These are phyloP conservation scores for Ceramica pisi DNA, from an alignment of 2,888 invertebrate genomes.

Conservation along the genomic window DNA sequence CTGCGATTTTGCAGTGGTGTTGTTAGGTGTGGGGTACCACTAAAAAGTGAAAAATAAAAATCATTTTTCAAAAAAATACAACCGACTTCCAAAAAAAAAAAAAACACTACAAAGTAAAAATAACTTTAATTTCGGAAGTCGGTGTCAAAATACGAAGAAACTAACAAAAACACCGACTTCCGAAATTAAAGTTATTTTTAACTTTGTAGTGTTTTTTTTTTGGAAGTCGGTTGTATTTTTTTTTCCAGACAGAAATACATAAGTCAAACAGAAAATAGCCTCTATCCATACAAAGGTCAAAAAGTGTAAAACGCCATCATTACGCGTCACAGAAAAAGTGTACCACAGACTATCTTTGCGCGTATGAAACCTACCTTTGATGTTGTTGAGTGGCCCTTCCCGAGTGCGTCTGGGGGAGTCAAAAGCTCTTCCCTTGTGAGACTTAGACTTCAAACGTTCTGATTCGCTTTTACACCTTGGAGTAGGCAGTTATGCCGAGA, in stretches of 20 bases:
- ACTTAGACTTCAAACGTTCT: constrained; percentile 83
- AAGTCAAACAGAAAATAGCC: constrained; percentile 13
- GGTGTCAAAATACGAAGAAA: too few species aligned
- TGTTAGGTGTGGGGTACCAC: too few species aligned
- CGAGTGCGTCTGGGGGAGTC: constrained; percentile 81
- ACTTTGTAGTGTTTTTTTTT: too few species aligned
- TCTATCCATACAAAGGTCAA: constrained; percentile 33
- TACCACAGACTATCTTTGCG: constrained; percentile 66
- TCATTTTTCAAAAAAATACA: too few species aligned
- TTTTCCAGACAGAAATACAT: background rate
- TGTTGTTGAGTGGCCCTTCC: constrained; percentile 83
- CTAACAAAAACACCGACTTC: too few species aligned
- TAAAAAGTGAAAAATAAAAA: too few species aligned
- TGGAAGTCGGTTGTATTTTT: too few species aligned
- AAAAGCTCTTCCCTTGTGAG: constrained; percentile 77
- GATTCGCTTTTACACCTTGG: constrained; percentile 87
- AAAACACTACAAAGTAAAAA: too few species aligned
- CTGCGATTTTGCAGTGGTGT: too few species aligned
- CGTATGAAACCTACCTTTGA: constrained; percentile 77
- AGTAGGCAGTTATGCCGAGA: constrained; percentile 74
- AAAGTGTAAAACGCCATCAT: constrained; percentile 57
- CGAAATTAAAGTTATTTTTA: too few species aligned
- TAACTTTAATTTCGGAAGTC: too few species aligned
- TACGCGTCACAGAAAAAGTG: constrained; percentile 62
- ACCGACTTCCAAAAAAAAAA: too few species aligned